Evolutionary conservation across 2,797 vertebrate genomes (phyloP), one percentile per base, ranked within the genome.

Genomic region (Manis javanica): DNA sequence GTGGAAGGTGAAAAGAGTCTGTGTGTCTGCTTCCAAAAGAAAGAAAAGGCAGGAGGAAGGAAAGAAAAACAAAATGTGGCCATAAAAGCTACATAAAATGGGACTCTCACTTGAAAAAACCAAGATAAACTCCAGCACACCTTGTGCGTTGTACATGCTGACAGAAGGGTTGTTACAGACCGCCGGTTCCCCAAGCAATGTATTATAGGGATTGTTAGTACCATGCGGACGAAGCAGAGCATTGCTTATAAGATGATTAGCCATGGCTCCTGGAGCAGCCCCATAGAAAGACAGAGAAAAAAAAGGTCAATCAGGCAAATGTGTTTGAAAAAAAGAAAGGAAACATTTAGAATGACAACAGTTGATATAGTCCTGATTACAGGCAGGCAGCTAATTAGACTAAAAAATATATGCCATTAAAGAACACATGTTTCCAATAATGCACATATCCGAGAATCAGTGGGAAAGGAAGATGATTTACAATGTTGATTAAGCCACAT

Each of bases 131-230:
- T 99, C 99, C 98, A 98, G 99, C 99, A 99, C 99, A 99, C 99
- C 99, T 99, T 99, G 99, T 98, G 99, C 98, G 99, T 99, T 99
- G 99, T 99, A 99, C 99, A 99, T 99, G 99, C 99, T 99, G 99
- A 99, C 99, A 98, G 99, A 99, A 98, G 99, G 99, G 99, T 99
- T 99, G 99, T 99, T 99, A 99, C 99, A 99, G 99, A 99, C 99
- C 97, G 99, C 99, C 98, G 99, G 99, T 98, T 99, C 99, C 99
- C 99, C 99, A 98, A 99, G 99, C 99, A 99, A 99, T 99, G 99
- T 99, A 98, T 99, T 99, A 99, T 99, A 99, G 98, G 99, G 99
- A 99, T 99, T 99, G 99, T 99, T 99, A 99, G 99, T 99, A 99
- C 99, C 99, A 99, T 99, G 99, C 99, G 99, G 99, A 99, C 99